A percentile compares a stretch with the other conserved stretches of the same genome.
These are phyloP conservation scores for Leptinotarsa undecemlineata DNA, from an alignment of 1,140 invertebrate species.

Conservation along the genomic window DNA sequence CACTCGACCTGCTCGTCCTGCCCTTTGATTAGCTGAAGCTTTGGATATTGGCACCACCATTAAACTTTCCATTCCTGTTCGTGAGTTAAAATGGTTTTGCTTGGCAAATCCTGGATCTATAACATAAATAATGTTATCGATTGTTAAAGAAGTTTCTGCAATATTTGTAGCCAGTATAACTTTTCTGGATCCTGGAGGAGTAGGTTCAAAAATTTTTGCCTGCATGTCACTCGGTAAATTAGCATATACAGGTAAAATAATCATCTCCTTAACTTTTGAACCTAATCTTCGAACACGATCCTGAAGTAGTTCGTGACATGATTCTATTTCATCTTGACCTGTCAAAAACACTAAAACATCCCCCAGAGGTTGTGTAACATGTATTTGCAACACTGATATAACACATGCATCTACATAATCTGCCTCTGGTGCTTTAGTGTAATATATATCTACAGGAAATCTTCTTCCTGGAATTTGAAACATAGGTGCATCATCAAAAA, in stretches of 20 bases:
- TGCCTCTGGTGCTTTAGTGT: conserved; percentile 98
- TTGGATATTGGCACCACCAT: conserved; percentile 98
- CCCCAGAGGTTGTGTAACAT: conserved; percentile 92
- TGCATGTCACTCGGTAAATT: conserved; percentile 99
- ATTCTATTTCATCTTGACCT: conserved; percentile 96
- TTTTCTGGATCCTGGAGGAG: conserved; percentile 92
- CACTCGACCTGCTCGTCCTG: conserved; percentile 88
- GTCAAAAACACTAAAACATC: conserved; percentile 98
- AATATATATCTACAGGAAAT: conserved; percentile 95
- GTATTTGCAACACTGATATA: conserved; percentile 96
- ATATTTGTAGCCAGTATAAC: conserved; percentile 98
- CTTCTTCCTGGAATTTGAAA: conserved; percentile 92
- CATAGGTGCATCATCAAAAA: conserved; percentile 98
- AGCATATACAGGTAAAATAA: conserved; percentile 96
- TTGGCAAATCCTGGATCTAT: conserved; percentile 99
- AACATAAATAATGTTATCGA: conserved; percentile 99
- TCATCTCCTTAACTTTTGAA: conserved; percentile 88
- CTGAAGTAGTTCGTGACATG: conserved; percentile 89
- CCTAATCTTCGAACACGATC: conserved; percentile 90
- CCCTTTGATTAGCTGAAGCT: conserved; percentile 93
- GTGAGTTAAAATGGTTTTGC: conserved; percentile 98
- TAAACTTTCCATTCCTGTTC: conserved; percentile 91
- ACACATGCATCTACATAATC: conserved; percentile 98
- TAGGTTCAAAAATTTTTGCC: conserved; percentile 96
- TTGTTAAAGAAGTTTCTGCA: conserved; percentile 98